Percentiles rank a stretch among this genome's conserved stretches.
phyloP scores from a whole-genome alignment of 2,888 invertebrate genomes.

The Artemia sp. region DNA sequence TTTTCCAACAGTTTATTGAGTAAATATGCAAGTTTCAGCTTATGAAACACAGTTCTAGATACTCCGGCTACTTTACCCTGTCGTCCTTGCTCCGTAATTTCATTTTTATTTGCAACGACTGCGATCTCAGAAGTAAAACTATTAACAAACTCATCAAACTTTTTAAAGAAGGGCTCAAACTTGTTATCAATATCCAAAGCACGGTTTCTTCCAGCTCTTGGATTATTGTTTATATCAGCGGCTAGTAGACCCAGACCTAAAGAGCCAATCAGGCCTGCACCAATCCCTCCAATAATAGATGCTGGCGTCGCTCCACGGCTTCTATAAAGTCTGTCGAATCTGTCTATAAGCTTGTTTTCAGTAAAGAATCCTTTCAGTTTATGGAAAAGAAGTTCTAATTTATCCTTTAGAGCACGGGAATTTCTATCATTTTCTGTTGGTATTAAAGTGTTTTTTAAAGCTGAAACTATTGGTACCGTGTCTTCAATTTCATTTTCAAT shows the following conservation, averaged over 20 bases:
- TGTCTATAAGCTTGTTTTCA: neutral
- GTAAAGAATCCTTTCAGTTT: slow-evolving; percentile 2
- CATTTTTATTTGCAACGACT: neutral
- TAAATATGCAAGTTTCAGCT: neutral
- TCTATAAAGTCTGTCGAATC: neutral
- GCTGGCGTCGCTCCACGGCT: neutral
- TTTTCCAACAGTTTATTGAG: neutral
- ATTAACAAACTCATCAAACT: neutral
- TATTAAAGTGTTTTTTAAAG: neutral
- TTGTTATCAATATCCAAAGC: neutral
- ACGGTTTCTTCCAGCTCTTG: neutral
- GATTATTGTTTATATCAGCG: neutral
- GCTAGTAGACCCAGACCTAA: slow-evolving; percentile 7
- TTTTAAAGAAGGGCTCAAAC: neutral
- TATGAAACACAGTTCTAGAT: neutral
- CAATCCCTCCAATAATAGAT: slow-evolving; percentile 3
- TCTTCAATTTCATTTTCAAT: slow-evolving; percentile 10
- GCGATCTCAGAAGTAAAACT: neutral
- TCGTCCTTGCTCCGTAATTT: neutral
- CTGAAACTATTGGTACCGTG: neutral
- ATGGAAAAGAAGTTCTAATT: neutral
- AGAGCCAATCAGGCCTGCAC: slow-evolving; percentile 5
- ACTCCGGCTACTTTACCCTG: neutral
- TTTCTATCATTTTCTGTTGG: neutral
- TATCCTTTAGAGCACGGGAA: neutral